Evolutionary conservation across 2,113 vertebrate genomes (phyloP).

Genomic region (Psophia crepitans): DNA sequence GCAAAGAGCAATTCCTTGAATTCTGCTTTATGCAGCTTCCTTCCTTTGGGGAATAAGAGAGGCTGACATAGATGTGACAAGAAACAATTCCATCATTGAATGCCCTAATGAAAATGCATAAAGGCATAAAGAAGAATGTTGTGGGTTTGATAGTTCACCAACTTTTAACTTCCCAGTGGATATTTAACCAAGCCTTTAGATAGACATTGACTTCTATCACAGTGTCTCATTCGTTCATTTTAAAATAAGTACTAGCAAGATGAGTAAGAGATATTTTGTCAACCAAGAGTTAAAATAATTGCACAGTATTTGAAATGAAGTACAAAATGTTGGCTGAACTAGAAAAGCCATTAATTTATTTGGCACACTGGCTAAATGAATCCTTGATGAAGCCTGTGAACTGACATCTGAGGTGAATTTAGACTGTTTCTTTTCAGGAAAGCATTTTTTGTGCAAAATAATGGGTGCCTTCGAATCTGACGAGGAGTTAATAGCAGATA

Average conservation of each 20-base stretch:
- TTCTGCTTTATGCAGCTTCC: neutral
- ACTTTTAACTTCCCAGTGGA: neutral
- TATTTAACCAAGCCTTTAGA: neutral
- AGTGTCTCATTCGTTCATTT: neutral
- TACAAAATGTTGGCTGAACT: constrained; percentile 4
- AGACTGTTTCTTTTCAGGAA: neutral
- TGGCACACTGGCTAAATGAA: constrained; percentile 14
- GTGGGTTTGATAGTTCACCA: neutral
- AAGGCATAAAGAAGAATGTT: neutral
- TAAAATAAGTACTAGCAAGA: neutral
- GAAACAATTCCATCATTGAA: neutral
- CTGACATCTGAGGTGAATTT: constrained; percentile 12
- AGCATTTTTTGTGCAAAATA: neutral
- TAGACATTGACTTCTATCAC: neutral
- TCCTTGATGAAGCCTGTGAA: neutral
- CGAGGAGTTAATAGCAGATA: neutral
- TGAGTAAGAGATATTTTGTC: neutral
- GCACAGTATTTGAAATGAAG: neutral
- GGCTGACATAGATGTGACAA: neutral
- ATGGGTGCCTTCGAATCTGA: neutral
- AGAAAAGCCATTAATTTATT: constrained; percentile 40
- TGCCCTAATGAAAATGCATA: neutral
- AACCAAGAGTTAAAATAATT: neutral
- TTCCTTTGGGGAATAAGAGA: neutral
- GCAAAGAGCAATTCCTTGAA: neutral